Percentiles rank a stretch among this genome's conserved stretches.
Conservation (phyloP, 2,797 vertebrate genomes). For the Liparis tanakae region DNA sequence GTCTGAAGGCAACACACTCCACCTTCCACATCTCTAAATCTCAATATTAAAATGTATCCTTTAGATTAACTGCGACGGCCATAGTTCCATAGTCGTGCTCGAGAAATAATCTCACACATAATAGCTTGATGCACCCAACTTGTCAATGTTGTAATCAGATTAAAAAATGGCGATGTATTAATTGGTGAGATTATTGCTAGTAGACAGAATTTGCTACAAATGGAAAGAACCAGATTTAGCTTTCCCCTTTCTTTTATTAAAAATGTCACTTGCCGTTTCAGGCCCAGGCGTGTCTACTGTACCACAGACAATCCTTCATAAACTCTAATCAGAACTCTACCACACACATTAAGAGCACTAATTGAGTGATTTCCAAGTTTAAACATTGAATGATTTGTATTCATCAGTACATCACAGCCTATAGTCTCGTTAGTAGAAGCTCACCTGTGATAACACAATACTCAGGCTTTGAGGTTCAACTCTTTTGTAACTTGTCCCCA, state of each 20-base stretch:
- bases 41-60: not conserved
- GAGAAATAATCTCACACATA: not conserved
- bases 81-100: not conserved
- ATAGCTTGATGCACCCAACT: not conserved
- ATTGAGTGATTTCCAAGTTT: not conserved
- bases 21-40: not conserved
- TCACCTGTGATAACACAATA: slow-evolving; percentile 7
- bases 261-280: not conserved
- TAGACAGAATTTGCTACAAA: not conserved
- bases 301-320: not conserved
- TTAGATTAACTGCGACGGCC: not conserved
- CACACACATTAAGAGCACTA: not conserved
- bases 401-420: not conserved
- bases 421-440: not conserved
- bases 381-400: not conserved
- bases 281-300: not conserved
- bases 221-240: not conserved
- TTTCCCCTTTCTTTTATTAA: not conserved
- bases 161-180: not conserved
- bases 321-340: too few species aligned
- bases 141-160: not conserved
- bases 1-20: too few species aligned
- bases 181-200: not conserved
- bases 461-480: not conserved
- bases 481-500: not conserved